phyloP scores from a whole-genome alignment of 2,888 invertebrate species.

The Adineta ricciae region DNA sequence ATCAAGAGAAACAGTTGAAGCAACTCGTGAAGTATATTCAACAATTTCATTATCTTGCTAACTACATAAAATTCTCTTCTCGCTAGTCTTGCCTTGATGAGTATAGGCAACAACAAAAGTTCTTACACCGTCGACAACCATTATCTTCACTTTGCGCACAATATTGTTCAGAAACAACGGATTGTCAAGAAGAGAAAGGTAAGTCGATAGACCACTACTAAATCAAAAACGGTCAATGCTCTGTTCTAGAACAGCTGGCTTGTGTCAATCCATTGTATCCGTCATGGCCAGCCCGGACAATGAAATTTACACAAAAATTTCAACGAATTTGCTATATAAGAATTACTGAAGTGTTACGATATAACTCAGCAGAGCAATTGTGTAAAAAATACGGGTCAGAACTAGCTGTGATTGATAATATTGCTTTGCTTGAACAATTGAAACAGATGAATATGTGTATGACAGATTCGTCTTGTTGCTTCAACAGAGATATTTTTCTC shows the following conservation, averaged over 20 bases:
- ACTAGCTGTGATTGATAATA: neutral
- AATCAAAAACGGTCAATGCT: neutral
- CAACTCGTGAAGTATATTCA: neutral
- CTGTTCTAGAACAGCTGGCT: neutral
- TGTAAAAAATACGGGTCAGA: neutral
- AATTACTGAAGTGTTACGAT: neutral
- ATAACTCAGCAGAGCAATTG: neutral
- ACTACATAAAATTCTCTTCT: neutral
- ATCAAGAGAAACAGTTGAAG: neutral
- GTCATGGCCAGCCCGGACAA: neutral
- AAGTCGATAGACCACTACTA: neutral
- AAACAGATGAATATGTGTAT: neutral
- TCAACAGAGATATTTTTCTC: neutral
- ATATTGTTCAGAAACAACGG: neutral
- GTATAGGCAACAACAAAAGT: neutral
- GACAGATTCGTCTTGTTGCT: neutral
- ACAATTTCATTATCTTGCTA: neutral
- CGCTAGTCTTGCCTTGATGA: neutral
- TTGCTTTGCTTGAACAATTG: neutral
- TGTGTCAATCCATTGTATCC: neutral
- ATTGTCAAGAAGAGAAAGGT: neutral
- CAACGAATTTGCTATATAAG: neutral
- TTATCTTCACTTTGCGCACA: neutral
- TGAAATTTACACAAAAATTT: neutral
- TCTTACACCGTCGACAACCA: neutral